Base-by-base conservation (phyloP, 2,113 vertebrate species). In the Notarius quadriscutis region DNA sequence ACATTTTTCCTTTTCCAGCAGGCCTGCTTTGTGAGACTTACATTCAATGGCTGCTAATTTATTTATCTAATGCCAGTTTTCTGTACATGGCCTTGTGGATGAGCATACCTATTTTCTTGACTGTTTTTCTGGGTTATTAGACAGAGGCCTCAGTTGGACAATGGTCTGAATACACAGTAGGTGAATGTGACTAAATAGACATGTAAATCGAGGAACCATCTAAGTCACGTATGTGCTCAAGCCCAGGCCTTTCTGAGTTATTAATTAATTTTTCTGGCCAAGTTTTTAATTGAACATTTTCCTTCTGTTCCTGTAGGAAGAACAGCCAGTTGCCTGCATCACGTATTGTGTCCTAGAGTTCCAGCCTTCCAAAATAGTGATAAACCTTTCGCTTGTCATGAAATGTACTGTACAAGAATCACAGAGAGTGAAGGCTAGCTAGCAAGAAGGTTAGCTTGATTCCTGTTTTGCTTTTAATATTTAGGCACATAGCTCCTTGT, bases 41-140 rank as follows among this genome's bases (percentile, higher is more conserved):
- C 91, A 88, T 94, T 92, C 92, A 92, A 85, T 34, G 30, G 60
- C 87, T 93, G 87, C 88, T 95, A 90, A 95, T 94, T 94, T 95
- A 94, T 94, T 95, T 85, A 95, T 95, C 89, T 91, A 87, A 92
- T 91, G 92, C 91, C 90, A 89, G 91, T 88, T n/a, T n/a, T 55
- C 81, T 79, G 53, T 53, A 88, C 71, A 86, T 88, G 89, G 86
- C 74, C 41, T 81, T 89, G 89, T 89, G 89, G 90, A 90, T 82
- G 48, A 74, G 80, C 22, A 1, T 55, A 14, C 71, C 81, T 74
- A 18, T 87, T 90, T 88, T 77, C 30, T 57, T 50, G 87, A 90
- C 87, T 87, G 41, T 84, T 91, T 86, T 91, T 90, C 81, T 89
- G 92, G 86, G 91, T 78, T n/a, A 34, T 81, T 58, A 41, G 60